Evolutionary conservation across 1,140 invertebrate genomes (phyloP).

Genomic region (Schlechtendalia chinensis): DNA sequence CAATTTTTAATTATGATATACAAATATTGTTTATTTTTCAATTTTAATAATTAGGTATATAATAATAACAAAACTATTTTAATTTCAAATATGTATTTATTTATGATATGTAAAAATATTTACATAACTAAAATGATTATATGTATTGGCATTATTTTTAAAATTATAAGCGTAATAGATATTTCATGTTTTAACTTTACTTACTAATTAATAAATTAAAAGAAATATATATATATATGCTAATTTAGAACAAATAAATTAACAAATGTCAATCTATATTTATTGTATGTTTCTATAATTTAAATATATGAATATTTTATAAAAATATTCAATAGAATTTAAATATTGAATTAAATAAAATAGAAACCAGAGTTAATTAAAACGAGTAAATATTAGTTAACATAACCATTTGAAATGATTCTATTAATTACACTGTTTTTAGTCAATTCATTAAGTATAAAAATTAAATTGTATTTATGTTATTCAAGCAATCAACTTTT

Average conservation of each 20-base stretch:
- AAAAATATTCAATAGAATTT: neutral
- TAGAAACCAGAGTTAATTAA: neutral
- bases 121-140: no score
- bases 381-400: neutral
- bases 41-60: no score
- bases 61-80: no score
- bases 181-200: neutral
- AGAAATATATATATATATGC: neutral
- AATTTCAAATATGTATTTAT: neutral
- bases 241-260: neutral
- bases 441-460: neutral
- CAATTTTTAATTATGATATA: no score
- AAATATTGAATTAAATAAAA: neutral
- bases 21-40: no score
- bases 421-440: neutral
- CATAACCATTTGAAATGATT: neutral
- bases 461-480: neutral
- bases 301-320: neutral
- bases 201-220: no score
- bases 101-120: no score
- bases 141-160: no score
- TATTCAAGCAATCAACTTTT: neutral
- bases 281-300: no score
- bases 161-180: no score
- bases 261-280: neutral